A percentile compares a stretch with the other conserved stretches of the same genome.
Evolutionary conservation across 2,113 vertebrate species (phyloP).

Genomic region (Petrocephalus microphthalmus): DNA sequence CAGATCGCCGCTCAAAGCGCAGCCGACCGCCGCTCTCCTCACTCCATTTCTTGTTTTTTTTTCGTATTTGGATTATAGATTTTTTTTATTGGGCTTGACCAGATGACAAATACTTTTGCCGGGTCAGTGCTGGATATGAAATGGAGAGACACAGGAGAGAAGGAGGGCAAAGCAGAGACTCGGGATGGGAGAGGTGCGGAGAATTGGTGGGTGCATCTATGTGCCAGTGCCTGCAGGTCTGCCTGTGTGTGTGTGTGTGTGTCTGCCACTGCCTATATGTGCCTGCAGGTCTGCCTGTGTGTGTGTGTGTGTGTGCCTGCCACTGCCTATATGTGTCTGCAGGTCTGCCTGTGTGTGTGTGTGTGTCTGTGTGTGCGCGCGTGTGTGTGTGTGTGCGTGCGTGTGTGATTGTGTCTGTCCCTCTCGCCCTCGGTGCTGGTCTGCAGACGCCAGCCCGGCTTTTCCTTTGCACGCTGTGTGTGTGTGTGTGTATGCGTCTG

Average conservation of each 20-base stretch:
- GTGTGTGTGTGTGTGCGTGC: background rate
- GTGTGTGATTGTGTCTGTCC: conserved; percentile 6
- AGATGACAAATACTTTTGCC: conserved; percentile 30
- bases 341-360: background rate
- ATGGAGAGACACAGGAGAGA: conserved; percentile 26
- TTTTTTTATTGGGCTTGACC: conserved; percentile 23
- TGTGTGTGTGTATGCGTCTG: background rate
- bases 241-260: background rate
- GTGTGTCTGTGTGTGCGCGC: background rate
- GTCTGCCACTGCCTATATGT: background rate
- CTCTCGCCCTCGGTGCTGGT: conserved; percentile 4
- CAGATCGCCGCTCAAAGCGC: no score
- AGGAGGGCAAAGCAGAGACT: conserved; percentile 20
- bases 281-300: background rate
- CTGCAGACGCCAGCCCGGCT: conserved; percentile 16
- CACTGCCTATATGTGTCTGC: background rate
- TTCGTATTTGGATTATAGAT: conserved; percentile 30
- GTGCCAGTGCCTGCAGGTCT: background rate
- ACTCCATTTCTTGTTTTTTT: background rate
- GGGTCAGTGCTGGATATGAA: conserved; percentile 25
- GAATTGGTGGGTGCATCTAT: conserved; percentile 18
- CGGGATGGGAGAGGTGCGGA: conserved; percentile 36
- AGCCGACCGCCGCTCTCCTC: no score
- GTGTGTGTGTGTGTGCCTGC: background rate
- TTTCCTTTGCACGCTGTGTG: conserved; percentile 23